These are phyloP conservation scores for Drosophila ficusphila DNA, from an alignment of 1,140 invertebrate species.

Conservation along the genomic window DNA sequence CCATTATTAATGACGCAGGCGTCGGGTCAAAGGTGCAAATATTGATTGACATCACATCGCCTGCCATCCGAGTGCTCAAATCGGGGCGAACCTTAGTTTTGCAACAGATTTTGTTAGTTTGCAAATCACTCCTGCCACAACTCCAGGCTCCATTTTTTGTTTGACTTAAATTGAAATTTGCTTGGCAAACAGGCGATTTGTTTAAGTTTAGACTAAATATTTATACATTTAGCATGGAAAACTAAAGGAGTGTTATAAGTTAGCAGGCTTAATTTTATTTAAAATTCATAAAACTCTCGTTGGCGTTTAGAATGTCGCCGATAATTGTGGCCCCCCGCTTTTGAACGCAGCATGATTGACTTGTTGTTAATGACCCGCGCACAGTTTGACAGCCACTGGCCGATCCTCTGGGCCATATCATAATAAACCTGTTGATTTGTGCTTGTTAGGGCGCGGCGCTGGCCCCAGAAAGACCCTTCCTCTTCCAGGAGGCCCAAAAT, in stretches of 20 bases:
- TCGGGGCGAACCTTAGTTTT: neutral
- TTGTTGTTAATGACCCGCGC: conserved; percentile 22
- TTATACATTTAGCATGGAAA: too few species aligned
- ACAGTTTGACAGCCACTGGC: conserved; percentile 47
- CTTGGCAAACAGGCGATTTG: neutral
- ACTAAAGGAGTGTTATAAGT: too few species aligned
- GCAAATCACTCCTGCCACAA: too few species aligned
- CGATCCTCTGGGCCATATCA: conserved; percentile 44
- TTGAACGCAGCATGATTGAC: neutral
- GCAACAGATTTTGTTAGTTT: neutral
- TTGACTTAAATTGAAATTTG: neutral
- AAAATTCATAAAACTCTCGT: too few species aligned
- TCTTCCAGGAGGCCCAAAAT: conserved; percentile 12
- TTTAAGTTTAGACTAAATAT: too few species aligned
- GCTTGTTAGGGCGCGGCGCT: conserved; percentile 72
- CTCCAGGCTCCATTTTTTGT: neutral
- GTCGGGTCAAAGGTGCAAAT: conserved; percentile 45
- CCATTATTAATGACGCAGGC: conserved; percentile 41
- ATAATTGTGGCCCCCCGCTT: neutral
- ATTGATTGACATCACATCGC: conserved; percentile 31
- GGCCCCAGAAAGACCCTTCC: conserved; percentile 36
- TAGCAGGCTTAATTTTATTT: too few species aligned
- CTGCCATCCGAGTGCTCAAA: neutral
- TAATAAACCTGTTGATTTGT: conserved; percentile 78
- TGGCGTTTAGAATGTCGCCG: neutral